Evolutionary conservation across 2,888 invertebrate genomes (phyloP).

Genomic region (Thymelicus lineola): DNA sequence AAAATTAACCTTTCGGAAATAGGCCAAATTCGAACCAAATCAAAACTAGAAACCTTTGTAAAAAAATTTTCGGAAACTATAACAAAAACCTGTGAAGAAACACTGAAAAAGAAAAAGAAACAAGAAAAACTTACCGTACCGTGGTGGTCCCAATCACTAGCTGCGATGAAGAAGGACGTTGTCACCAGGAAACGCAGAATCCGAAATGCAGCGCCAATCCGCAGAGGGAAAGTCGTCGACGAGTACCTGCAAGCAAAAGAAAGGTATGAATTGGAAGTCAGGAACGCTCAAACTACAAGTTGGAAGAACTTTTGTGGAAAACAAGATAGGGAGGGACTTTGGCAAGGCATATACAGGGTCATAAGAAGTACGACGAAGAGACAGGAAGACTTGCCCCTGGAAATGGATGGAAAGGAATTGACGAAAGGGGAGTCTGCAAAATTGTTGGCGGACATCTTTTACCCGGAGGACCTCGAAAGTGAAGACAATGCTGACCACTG

Average conservation of each 20-base stretch:
- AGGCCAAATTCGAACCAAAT: background rate
- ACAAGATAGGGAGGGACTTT: slow-evolving; percentile 30
- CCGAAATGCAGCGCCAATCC: background rate
- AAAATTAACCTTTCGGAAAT: slow-evolving; percentile 15
- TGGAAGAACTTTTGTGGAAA: slow-evolving; percentile 37
- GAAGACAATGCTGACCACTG: slow-evolving; percentile 29
- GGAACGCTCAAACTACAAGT: slow-evolving; percentile 23
- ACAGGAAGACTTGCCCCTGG: slow-evolving; percentile 27
- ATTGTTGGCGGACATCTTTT: slow-evolving; percentile 23
- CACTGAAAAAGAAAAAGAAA: background rate
- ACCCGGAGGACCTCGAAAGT: slow-evolving; percentile 16
- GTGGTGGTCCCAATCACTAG: background rate
- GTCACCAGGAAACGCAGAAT: background rate
- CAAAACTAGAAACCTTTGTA: too few relatives aligned
- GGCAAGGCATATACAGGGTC: slow-evolving; percentile 22
- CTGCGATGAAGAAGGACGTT: background rate
- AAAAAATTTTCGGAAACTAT: too few relatives aligned
- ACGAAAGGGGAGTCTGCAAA: slow-evolving; percentile 16
- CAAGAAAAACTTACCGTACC: background rate
- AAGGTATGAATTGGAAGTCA: background rate
- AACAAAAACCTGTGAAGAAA: too few relatives aligned
- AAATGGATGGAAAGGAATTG: slow-evolving; percentile 4
- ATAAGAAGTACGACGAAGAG: slow-evolving; percentile 14
- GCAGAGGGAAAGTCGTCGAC: slow-evolving; percentile 1
- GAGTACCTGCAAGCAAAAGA: slow-evolving; percentile 14